A percentile compares a stretch with the other conserved stretches of the same genome.
Conservation (phyloP, 2,888 invertebrate genomes). For the Ornithoptera priamus region DNA sequence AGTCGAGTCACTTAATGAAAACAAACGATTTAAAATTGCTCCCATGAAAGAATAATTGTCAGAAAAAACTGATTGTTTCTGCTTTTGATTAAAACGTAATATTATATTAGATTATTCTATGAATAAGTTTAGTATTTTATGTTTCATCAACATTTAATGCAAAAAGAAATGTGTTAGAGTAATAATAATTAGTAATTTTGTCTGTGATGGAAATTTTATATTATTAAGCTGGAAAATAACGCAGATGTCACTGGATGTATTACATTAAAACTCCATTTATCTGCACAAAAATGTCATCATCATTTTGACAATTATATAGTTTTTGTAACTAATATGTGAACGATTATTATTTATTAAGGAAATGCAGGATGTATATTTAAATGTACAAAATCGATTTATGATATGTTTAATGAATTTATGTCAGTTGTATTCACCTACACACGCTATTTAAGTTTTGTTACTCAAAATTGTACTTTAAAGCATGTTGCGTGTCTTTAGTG, state of each 20-base stretch:
- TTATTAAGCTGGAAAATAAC: slow-evolving; percentile 71
- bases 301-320: not conserved
- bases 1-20: slow-evolving; percentile 20
- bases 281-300: slow-evolving; percentile 16
- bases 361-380: slow-evolving; percentile 32
- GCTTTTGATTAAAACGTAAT: slow-evolving; percentile 68
- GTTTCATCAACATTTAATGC: slow-evolving; percentile 67
- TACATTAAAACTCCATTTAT: slow-evolving; percentile 32
- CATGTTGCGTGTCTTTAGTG: slow-evolving; percentile 61
- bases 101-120: slow-evolving; percentile 64
- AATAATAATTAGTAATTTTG: slow-evolving; percentile 66
- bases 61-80: slow-evolving; percentile 68
- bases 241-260: slow-evolving; percentile 48
- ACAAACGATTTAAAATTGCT: slow-evolving; percentile 41
- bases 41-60: slow-evolving; percentile 68
- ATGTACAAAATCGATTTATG: slow-evolving; percentile 12
- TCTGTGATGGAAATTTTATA: slow-evolving; percentile 79
- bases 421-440: slow-evolving; percentile 31
- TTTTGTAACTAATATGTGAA: not conserved
- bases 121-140: slow-evolving; percentile 72
- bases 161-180: slow-evolving; percentile 62
- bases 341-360: not conserved
- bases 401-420: slow-evolving; percentile 24
- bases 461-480: slow-evolving; percentile 57
- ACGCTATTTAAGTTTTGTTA: slow-evolving; percentile 46